phyloP scores from a whole-genome alignment of 64 coral and sea anemone genomes.

The Stichodactyla mertensii region DNA sequence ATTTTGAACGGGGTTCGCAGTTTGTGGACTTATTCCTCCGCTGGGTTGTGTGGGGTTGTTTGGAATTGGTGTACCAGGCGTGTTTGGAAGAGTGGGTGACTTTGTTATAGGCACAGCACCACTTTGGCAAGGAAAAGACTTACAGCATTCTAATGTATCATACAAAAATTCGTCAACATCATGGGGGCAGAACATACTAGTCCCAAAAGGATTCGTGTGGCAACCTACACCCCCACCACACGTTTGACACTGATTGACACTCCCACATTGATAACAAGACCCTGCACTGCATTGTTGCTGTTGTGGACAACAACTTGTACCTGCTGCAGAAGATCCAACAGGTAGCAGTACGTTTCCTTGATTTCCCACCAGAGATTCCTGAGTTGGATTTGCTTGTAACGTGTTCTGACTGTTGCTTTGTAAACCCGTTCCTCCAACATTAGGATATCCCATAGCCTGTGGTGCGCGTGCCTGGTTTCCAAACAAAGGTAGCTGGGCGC shows the following conservation, averaged over 20 bases:
- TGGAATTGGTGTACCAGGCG: neutral
- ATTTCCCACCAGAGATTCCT: neutral
- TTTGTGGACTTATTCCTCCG: neutral
- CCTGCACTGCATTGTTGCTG: neutral
- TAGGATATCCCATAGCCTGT: neutral
- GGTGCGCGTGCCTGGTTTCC: neutral
- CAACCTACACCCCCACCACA: neutral
- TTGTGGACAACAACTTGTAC: neutral
- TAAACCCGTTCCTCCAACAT: neutral
- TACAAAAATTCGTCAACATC: neutral
- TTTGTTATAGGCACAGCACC: neutral
- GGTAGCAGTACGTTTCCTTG: neutral
- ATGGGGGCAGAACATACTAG: neutral
- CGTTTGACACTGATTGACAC: neutral
- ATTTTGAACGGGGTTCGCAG: neutral
- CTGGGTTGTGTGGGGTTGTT: neutral
- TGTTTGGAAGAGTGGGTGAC: neutral
- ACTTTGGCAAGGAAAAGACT: neutral
- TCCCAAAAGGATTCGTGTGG: neutral
- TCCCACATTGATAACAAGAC: neutral
- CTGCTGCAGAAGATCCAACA: neutral
- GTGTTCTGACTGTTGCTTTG: neutral
- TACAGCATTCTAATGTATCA: neutral
- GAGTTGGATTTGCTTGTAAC: neutral
- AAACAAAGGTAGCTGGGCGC: neutral